Evolutionary conservation across 1,140 invertebrate genomes (phyloP).

Genomic region (Varroa destructor): DNA sequence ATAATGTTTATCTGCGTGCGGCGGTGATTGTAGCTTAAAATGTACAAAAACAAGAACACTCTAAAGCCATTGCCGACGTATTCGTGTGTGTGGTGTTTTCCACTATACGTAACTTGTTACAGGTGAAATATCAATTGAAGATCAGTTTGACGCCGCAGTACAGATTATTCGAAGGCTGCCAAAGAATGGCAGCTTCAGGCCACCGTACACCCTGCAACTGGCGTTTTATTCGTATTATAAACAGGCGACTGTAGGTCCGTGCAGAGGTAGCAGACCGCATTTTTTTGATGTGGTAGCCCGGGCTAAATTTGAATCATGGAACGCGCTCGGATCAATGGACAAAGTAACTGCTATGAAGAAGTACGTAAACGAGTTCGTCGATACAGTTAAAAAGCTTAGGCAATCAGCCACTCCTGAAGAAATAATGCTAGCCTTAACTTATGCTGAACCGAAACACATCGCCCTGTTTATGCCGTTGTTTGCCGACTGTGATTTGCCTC

Average conservation of each 20-base stretch:
- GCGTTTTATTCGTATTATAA: constrained; percentile 88
- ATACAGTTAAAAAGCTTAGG: no score
- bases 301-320: constrained; percentile 83
- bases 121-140: constrained; percentile 53
- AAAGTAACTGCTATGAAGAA: constrained; percentile 69
- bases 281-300: constrained; percentile 81
- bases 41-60: no score
- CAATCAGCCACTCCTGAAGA: constrained; percentile 43
- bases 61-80: no score
- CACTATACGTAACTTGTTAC: no score
- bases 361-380: constrained; percentile 71
- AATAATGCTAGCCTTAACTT: constrained; percentile 40
- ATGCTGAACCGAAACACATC: background rate
- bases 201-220: constrained; percentile 79
- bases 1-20: no score
- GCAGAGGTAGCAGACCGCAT: constrained; percentile 58
- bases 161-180: constrained; percentile 72
- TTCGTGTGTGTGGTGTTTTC: no score
- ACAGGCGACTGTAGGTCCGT: constrained; percentile 78
- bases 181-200: constrained; percentile 82
- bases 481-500: background rate
- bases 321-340: constrained; percentile 58
- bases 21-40: no score
- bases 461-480: background rate
- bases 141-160: constrained; percentile 70